Conservation (phyloP, 1,140 invertebrate genomes). For the Caenorhabditis inopinata region DNA sequence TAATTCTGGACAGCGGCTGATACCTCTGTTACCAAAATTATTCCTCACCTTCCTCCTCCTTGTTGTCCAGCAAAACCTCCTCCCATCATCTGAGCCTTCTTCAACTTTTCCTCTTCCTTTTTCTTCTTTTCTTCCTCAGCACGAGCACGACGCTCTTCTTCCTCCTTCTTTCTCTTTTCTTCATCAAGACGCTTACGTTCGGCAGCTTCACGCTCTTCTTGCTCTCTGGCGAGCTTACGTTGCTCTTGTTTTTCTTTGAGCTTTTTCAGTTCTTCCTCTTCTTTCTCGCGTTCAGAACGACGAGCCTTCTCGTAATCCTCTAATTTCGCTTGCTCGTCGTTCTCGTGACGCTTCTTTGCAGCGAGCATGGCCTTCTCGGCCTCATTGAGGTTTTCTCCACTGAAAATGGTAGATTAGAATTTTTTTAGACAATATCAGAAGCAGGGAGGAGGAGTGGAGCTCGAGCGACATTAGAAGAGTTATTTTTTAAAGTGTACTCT, state of each 20-base stretch:
- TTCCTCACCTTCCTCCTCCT: slow-evolving; percentile 82
- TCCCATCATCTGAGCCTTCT: slow-evolving; percentile 50
- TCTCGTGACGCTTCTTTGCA: slow-evolving; percentile 63
- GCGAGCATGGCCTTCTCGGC: slow-evolving; percentile 44
- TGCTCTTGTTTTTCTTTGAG: slow-evolving; percentile 54
- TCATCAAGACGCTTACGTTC: slow-evolving; percentile 46
- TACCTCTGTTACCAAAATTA: too few relatives aligned
- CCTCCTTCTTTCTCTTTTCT: slow-evolving; percentile 45
- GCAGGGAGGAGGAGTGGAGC: too few relatives aligned
- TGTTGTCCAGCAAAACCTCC: slow-evolving; percentile 12
- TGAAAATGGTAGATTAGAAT: background rate
- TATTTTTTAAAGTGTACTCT: too few relatives aligned
- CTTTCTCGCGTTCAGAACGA: slow-evolving; percentile 56
- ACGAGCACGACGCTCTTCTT: slow-evolving; percentile 48
- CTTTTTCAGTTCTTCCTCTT: slow-evolving; percentile 52
- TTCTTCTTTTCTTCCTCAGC: slow-evolving; percentile 55
- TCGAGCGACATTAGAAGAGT: too few relatives aligned
- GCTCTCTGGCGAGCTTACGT: slow-evolving; percentile 51
- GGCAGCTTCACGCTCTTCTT: slow-evolving; percentile 52
- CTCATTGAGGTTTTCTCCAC: slow-evolving; percentile 38
- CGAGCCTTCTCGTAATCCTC: slow-evolving; percentile 63
- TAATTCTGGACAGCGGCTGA: too few relatives aligned
- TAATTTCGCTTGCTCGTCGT: slow-evolving; percentile 63
- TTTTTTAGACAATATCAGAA: too few relatives aligned
- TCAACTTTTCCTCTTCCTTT: slow-evolving; percentile 62